Evolutionary conservation across 53 echinoderm and acorn worm species (phyloP).

Genomic region (Mesocentrotus franciscanus): DNA sequence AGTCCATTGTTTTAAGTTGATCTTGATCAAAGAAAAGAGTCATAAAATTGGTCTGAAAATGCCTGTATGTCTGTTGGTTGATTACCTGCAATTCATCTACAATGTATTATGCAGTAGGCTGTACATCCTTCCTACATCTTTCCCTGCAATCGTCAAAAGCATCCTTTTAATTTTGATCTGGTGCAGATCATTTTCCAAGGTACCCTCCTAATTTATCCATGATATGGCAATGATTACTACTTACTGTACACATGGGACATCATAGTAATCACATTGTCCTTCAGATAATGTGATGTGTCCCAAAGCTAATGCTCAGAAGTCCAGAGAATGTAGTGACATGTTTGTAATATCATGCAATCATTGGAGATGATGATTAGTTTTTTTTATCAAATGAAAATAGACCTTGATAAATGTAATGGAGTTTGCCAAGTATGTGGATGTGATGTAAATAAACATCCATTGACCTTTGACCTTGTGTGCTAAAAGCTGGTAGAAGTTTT

Average conservation of each 20-base stretch:
- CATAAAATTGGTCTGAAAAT: not conserved
- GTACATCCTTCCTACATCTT: not conserved
- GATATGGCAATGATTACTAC: not conserved
- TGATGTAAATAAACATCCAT: not conserved
- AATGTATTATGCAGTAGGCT: not conserved
- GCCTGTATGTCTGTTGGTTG: not conserved
- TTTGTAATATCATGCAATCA: not conserved
- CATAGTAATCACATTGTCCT: not conserved
- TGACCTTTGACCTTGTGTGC: not conserved
- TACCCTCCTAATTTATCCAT: not conserved
- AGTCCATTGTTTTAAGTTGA: not conserved
- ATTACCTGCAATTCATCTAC: too few species aligned
- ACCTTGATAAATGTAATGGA: conserved; percentile 18
- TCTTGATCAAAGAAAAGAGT: conserved; percentile 10
- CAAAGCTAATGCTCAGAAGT: not conserved
- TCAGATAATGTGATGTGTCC: conserved; percentile 1
- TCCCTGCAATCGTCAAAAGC: not conserved
- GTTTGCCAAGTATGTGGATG: conserved; percentile 1
- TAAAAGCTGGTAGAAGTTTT: not conserved
- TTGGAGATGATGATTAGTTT: not conserved
- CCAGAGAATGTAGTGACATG: not conserved
- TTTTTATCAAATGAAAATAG: not conserved
- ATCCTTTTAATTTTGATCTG: not conserved
- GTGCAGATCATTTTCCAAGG: not conserved
- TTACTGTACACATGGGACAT: conserved; percentile 18